Evolutionary conservation across 92 coral and sea anemone species (phyloP), one percentile per base, ranked within the genome.

Genomic region (Siderastrea radians): DNA sequence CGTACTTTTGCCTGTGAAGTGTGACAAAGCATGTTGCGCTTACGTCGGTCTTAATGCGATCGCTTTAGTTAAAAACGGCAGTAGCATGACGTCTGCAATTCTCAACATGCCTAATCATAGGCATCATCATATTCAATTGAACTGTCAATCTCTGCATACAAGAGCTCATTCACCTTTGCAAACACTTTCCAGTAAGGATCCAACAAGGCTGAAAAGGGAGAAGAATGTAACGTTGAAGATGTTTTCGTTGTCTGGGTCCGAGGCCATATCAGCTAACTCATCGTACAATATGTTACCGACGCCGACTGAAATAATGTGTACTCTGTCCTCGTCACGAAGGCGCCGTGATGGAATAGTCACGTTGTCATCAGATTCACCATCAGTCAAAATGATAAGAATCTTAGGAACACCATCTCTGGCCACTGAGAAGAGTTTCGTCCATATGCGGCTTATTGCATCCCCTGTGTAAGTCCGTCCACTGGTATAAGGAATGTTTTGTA

Each of bases 321-420:
- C 89, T 7, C 83, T 83, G 8, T 4, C 14, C 12, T 75, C 66
- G 38, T 26, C 38, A 14, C 89, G 89, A 1, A 85, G 26, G 43
- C 26, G 72, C 8, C 51, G 19, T 3, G 89, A 66, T 14, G 89
- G 89, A 48, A 49, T 11, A 5, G 78, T 38, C 1, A 85, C 89
- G 16, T 26, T 52, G 50, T 85, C 89, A 7, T 64, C 61, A 9
- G 89, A 74, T 75, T 65, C 8, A 10, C 89, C 83, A 46, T 75
- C 83, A 16, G 89, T 85, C 45, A 85, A 4, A 50, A 85, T 66
- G 12, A 85, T 50, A 7, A 75, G 83, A 58, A 85, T 49, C 6
- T 17, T 51, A 1, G 78, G 78, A 1, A 75, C 14, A 53, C 49
- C 19, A 4, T 85, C 61, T 6, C 89, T 49, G 17, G 63, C 57